These are phyloP conservation scores for Cepphus grylle DNA, from an alignment of 2,113 vertebrate genomes.

Conservation along the genomic window DNA sequence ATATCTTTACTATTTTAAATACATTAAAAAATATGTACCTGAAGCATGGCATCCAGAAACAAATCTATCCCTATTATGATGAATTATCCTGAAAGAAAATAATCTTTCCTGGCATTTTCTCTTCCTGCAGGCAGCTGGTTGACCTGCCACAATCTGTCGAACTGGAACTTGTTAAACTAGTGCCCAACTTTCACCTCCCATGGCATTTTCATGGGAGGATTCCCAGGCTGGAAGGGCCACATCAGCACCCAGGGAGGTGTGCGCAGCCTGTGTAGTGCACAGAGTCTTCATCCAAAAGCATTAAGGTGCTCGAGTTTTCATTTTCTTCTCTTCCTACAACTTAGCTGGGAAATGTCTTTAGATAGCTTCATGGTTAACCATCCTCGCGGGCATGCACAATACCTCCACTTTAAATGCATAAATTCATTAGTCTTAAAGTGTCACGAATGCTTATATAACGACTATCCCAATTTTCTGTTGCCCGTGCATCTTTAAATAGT, in stretches of 20 bases:
- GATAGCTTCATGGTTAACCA: background rate
- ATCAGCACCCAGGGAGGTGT: background rate
- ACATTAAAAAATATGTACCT: background rate
- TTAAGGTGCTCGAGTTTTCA: background rate
- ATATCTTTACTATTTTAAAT: background rate
- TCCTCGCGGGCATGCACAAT: fast-evolving
- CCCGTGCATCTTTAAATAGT: background rate
- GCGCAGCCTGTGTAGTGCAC: background rate
- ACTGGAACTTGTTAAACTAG: background rate
- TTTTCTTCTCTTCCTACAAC: background rate
- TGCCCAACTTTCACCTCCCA: background rate
- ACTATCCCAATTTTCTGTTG: background rate
- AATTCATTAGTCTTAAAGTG: background rate
- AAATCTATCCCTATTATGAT: background rate
- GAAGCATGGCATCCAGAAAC: background rate
- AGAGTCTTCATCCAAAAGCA: background rate
- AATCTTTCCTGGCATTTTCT: background rate
- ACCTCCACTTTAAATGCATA: background rate
- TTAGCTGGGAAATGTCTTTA: background rate
- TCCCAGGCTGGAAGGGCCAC: background rate
- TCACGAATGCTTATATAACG: background rate
- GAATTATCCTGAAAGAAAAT: background rate
- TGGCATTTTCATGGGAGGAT: background rate
- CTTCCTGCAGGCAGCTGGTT: background rate
- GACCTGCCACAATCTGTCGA: background rate